Evolutionary conservation across 37 sponge, comb jelly and placozoan genomes (phyloP), one percentile per base, ranked within the genome.

Genomic region (Spongilla lacustris): DNA sequence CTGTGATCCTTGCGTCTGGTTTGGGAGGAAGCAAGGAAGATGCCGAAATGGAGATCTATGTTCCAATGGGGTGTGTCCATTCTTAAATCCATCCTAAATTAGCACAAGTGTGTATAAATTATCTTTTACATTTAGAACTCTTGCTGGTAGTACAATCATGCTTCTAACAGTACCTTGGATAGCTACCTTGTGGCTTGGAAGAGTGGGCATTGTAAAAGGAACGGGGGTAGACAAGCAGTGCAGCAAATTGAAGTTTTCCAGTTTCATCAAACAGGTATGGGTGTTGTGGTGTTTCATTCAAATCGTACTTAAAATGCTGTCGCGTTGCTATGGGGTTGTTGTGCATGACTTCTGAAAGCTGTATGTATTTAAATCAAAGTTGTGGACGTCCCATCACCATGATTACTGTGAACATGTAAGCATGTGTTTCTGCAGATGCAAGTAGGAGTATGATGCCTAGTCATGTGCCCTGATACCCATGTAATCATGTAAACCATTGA

Each of bases 131-230:
- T 67, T 1, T 50, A 96, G 96, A 4, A 94, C 97, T 31, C 89
- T 97, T 50, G 97, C 97, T 88, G 97, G 97, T 22, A 97, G 97
- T 66, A 97, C 97, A 28, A 97, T 97, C 77, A 92, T 97, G 95
- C 82, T 97, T 66, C 87, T 97, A 30, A 95, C 97, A 25, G 76
- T 97, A 0, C 91, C 97, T 0, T 97, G 97, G 97, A n/a, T 92
- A 66, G 97, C 91, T 10, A 81, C 93, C 31, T 77, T 97, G 25
- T 85, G 94, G 13, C 84, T 97, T 28, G 97, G 93, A 46, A 81
- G 97, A 0, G 91, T 91, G 73, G 97, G 94, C 89, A 88, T 97
- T 31, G 85, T 94, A 19, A 73, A 87, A 50, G 80, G 83, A 8
- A 80, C 87, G 14, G 95, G 93, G 2, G 84, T 72, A 27, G 93